Evolutionary conservation across 2,797 vertebrate genomes (phyloP), one percentile per base, ranked within the genome.

Genomic region (Thaleichthys pacificus): DNA sequence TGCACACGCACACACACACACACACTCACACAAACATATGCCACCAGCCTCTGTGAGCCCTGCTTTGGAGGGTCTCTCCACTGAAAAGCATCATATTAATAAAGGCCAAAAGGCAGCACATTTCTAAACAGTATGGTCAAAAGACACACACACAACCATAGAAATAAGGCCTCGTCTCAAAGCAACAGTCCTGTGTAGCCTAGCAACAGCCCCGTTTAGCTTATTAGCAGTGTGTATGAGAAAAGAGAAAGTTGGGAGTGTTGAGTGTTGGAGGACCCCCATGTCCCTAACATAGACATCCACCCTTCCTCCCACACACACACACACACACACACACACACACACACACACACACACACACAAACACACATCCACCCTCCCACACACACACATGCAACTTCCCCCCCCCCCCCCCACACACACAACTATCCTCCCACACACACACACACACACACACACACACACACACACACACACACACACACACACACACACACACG

Each of bases 181-280:
- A 89, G 88, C 84, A 89, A 86, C 86, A 82, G 83, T 88, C 75
- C 76, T 71, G 77, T 84, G 90, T 92, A 89, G 86, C 92, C 88
- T 92, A 92, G 92, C 91, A 93, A 94, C 92, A 91, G 85, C 87
- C 87, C 77, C 88, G 85, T 71, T 71, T 58, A 74, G 82, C 87
- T 86, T 88, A 87, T 90, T 90, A 86, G 80, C 77, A 71, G 74
- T 70, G 69, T 77, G 71, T 77, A 80, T 76, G 79, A 80, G 67
- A 26, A 62, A 78, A 82, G 69, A 76, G 77, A 83, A 92, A 89
- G 84, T 90, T 87, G 78, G 26, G n/a, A n/a, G n/a, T 24, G 22
- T 24, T 1, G 83, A 69, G 8, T 78, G 78, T 89, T 75, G 80
- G 80, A 76, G 70, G 54, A 69, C 35, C 24, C 72, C 78, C 68